These are phyloP conservation scores for Poicephalus gulielmi DNA, from an alignment of 2,113 vertebrate species.

Conservation along the genomic window DNA sequence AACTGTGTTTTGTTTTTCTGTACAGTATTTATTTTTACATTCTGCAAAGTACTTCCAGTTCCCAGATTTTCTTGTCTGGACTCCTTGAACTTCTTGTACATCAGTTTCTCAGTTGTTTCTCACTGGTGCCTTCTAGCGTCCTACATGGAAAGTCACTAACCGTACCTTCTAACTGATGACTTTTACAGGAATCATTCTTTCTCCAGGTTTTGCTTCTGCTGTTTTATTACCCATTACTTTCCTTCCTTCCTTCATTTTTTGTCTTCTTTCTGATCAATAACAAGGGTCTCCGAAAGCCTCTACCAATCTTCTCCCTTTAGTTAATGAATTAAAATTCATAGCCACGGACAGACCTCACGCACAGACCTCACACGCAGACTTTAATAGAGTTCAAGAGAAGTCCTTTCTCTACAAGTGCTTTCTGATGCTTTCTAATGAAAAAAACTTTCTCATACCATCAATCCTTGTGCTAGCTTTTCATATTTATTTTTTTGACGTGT, in stretches of 20 bases:
- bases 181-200: neutral
- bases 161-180: neutral
- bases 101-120: neutral
- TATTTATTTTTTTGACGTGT: conserved; percentile 1
- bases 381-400: neutral
- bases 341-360: neutral
- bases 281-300: neutral
- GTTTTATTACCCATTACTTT: neutral
- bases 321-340: conserved; percentile 10
- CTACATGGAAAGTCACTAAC: neutral
- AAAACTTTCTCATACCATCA: neutral
- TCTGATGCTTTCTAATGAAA: neutral
- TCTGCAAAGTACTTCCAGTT: neutral
- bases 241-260: neutral
- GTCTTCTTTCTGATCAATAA: neutral
- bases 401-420: neutral
- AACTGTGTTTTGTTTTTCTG: neutral
- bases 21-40: neutral
- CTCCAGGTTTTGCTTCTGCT: neutral
- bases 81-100: neutral
- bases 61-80: neutral
- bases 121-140: neutral
- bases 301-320: neutral
- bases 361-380: neutral
- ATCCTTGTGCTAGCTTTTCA: neutral